These are phyloP conservation scores for Calephelis virginiensis DNA, from an alignment of 1,140 invertebrate species.

Conservation along the genomic window DNA sequence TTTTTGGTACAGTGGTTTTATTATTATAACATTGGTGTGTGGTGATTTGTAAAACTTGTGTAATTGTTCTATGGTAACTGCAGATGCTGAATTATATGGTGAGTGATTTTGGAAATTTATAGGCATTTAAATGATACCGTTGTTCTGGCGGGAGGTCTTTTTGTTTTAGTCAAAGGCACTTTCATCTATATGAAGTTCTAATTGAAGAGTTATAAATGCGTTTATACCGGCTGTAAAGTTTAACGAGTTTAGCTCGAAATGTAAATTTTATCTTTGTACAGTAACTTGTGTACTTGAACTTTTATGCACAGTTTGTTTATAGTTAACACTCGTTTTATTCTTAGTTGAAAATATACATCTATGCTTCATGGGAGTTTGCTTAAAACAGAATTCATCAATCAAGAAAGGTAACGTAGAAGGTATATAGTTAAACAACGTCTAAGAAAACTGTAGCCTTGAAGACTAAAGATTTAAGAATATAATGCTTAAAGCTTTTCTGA, in stretches of 20 bases:
- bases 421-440: no score
- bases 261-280: constrained; percentile 54
- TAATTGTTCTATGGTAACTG: constrained; percentile 46
- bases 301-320: constrained; percentile 31
- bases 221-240: constrained; percentile 53
- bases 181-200: constrained; percentile 64
- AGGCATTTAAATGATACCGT: constrained; percentile 59
- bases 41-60: constrained; percentile 46
- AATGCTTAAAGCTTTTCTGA: no score
- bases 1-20: constrained; percentile 49
- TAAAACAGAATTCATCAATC: no score
- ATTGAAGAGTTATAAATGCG: constrained; percentile 60
- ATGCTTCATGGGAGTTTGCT: no score
- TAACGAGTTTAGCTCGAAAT: constrained; percentile 61
- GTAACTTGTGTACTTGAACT: constrained; percentile 56
- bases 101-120: constrained; percentile 63
- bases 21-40: constrained; percentile 36
- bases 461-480: no score
- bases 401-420: no score
- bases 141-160: constrained; percentile 54
- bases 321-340: constrained; percentile 43
- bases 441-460: no score
- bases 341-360: no score
- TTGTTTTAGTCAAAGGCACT: constrained; percentile 52
- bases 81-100: constrained; percentile 65